phyloP scores from a whole-genome alignment of 2,888 invertebrate genomes.

The Diarsia brunnea region DNA sequence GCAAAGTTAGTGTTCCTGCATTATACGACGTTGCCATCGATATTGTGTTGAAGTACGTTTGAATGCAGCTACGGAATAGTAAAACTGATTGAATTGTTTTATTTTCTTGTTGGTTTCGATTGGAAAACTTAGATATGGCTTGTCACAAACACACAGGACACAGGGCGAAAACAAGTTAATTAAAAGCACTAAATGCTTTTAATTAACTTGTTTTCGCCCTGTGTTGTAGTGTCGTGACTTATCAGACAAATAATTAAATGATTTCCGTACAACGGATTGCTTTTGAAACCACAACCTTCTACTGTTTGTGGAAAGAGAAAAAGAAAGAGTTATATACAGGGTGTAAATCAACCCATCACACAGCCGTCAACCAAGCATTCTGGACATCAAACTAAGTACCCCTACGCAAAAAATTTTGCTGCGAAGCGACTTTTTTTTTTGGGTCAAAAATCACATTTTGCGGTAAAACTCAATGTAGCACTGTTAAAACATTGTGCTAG shows the following conservation, averaged over 20 bases:
- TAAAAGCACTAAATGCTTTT: constrained; percentile 13
- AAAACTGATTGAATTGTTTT: constrained; percentile 13
- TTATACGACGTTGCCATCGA: constrained; percentile 13
- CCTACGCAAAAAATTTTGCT: no score
- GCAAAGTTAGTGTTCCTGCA: constrained; percentile 35
- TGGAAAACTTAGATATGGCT: neutral
- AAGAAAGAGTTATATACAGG: no score
- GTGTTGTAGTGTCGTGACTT: neutral
- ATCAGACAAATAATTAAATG: neutral
- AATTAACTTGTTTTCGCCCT: neutral
- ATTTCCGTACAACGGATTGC: neutral
- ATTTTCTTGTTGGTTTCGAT: constrained; percentile 11
- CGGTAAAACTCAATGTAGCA: no score
- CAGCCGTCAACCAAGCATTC: no score
- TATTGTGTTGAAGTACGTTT: constrained; percentile 37
- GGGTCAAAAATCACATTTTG: no score
- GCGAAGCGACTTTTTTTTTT: no score
- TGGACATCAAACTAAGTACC: no score
- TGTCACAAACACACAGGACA: no score
- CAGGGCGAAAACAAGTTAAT: no score
- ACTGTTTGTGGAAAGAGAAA: neutral
- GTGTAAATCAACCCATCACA: no score
- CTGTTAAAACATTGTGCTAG: no score
- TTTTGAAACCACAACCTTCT: neutral
- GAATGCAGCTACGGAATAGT: constrained; percentile 14